Evolutionary conservation across 2,888 invertebrate species (phyloP), one percentile per base, ranked within the genome.

Genomic region (Danaus chrysippus): DNA sequence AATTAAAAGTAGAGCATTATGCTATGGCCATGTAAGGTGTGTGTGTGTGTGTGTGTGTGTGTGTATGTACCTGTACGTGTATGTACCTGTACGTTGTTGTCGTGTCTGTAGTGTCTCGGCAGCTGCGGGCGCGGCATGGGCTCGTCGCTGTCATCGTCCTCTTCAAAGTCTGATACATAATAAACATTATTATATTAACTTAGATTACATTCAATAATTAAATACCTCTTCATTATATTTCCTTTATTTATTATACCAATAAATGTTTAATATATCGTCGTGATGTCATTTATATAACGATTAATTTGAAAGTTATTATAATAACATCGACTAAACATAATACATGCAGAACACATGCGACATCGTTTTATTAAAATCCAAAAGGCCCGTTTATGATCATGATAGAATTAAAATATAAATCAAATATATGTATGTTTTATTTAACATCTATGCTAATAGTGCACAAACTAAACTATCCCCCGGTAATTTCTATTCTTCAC

Each of bases 131-230:
- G 78, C 10, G 90, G 90, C 91, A 90, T 90, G n/a, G 91, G 90
- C 68, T 93, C 93, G 69, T 93, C 93, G 64, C 92, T 92, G 72
- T 94, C 94, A 49, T 94, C 94, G 67, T 94, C 94, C 71, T 94
- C 94, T 77, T 94, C 94, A 79, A 94, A 94, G 89, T 94, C 94
- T 94, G 81, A 74, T 49, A 67, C 61, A 44, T 56, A 19, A 19
- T 53, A 54, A 41, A 52, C 49, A 54, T 34, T 13, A n/a, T 19
- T 46, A 52, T 49, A 49, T n/a, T 56, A 49, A 46, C 10, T 11
- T 42, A 9, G 44, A 17, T 46, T 54, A 34, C 3, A 49, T 23
- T 11, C n/a, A 13, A 13, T 49, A 42, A 49, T 15, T 46, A 46
- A 1, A 46, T 1, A 15, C 15, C 13, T 2, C 2, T 10, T 17